Evolutionary conservation across 2,113 vertebrate genomes (phyloP).

Genomic region (Rhombomys opimus): DNA sequence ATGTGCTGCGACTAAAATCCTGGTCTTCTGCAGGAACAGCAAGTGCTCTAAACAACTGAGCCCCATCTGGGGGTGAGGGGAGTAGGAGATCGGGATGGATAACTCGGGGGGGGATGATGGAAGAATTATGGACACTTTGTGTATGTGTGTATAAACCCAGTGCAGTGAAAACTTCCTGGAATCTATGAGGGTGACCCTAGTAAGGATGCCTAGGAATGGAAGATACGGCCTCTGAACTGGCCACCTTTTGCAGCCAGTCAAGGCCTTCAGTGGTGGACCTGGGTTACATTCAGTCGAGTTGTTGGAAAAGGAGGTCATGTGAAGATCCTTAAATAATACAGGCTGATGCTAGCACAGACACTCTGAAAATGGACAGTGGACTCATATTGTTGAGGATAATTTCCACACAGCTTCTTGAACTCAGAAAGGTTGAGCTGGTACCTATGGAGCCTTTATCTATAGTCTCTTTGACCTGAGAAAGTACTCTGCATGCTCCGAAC

Average conservation of each 20-base stretch:
- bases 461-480: neutral
- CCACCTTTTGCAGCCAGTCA: neutral
- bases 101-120: fast-evolving
- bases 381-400: neutral
- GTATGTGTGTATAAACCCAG: no score
- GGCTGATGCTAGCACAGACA: neutral
- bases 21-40: neutral
- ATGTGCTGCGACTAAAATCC: neutral
- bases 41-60: neutral
- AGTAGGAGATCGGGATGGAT: neutral
- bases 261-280: neutral
- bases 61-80: neutral
- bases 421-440: neutral
- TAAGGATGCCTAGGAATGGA: neutral
- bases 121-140: neutral
- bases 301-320: neutral
- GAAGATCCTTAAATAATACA: neutral
- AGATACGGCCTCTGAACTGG: neutral
- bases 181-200: neutral
- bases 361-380: neutral
- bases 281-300: neutral
- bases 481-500: neutral
- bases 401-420: neutral
- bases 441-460: neutral
- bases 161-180: neutral